phyloP scores from a whole-genome alignment of 2,113 vertebrate species.

The Egretta garzetta region DNA sequence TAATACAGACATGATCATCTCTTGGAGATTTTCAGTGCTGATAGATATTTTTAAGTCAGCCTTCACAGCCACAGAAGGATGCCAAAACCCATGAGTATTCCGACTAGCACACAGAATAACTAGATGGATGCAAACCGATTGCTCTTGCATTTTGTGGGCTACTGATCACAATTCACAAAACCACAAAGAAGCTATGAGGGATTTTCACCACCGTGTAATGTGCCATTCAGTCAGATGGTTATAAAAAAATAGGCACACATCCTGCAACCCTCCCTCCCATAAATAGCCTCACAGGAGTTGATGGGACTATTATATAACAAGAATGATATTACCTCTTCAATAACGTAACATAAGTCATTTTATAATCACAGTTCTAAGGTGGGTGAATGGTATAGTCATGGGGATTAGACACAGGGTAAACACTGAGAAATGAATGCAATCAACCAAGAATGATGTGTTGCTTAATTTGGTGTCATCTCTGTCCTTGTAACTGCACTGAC shows the following conservation, averaged over 20 bases:
- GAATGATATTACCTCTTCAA: neutral
- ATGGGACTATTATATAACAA: neutral
- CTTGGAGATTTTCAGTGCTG: too few species aligned
- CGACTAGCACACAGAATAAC: too few species aligned
- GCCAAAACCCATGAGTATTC: too few species aligned
- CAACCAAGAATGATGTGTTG: neutral
- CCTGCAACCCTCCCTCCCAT: neutral
- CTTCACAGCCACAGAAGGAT: too few species aligned
- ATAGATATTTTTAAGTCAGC: too few species aligned
- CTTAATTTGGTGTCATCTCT: neutral
- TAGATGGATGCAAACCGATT: too few species aligned
- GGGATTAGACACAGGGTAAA: neutral
- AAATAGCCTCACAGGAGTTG: neutral
- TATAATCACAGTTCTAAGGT: neutral
- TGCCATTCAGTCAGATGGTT: too few species aligned
- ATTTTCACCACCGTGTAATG: too few species aligned
- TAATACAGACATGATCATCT: too few species aligned
- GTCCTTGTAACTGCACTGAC: neutral
- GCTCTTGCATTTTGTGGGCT: too few species aligned
- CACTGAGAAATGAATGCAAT: neutral
- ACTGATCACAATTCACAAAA: too few species aligned
- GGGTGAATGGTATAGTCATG: neutral
- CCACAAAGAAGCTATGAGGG: too few species aligned
- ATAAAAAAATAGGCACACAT: neutral
- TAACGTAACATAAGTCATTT: slow-evolving; percentile 24